Percentiles rank a stretch among this genome's conserved stretches.
Evolutionary conservation across 2,888 invertebrate genomes (phyloP).

Genomic region (Xylota sylvarum): DNA sequence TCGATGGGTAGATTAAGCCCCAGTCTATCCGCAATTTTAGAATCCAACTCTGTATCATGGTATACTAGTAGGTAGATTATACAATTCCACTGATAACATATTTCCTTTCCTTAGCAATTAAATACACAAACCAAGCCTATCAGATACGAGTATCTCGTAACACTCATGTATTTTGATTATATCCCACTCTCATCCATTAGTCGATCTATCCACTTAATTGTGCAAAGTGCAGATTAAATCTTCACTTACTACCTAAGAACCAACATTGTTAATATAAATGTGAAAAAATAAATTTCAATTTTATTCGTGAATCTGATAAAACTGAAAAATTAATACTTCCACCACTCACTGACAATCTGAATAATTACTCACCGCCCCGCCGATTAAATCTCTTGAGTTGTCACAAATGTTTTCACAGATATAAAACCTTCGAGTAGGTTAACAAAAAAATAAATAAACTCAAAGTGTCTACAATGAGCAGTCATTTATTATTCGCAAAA

Average conservation of each 20-base stretch:
- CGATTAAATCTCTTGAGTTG: neutral
- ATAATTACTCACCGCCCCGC: neutral
- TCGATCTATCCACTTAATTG: too few relatives aligned
- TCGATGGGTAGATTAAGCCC: too few relatives aligned
- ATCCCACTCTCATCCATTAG: too few relatives aligned
- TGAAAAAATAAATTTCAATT: neutral
- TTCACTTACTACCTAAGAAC: too few relatives aligned
- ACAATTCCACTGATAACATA: too few relatives aligned
- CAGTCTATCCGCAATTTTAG: too few relatives aligned
- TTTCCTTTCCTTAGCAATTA: too few relatives aligned
- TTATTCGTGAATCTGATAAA: slow-evolving; percentile 6
- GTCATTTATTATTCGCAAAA: neutral
- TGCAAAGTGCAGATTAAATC: neutral
- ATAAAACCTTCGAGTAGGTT: neutral
- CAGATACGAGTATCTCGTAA: too few relatives aligned
- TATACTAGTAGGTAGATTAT: too few relatives aligned
- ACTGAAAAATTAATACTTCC: neutral
- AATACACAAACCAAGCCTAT: too few relatives aligned
- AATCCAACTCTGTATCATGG: too few relatives aligned
- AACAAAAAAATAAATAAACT: slow-evolving; percentile 7
- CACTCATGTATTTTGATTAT: too few relatives aligned
- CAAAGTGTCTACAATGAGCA: neutral
- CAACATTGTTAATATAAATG: neutral
- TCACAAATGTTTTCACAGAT: neutral
- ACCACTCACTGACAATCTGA: neutral